Evolutionary conservation across 2,113 vertebrate genomes (phyloP).

Genomic region (Aptenodytes patagonicus): DNA sequence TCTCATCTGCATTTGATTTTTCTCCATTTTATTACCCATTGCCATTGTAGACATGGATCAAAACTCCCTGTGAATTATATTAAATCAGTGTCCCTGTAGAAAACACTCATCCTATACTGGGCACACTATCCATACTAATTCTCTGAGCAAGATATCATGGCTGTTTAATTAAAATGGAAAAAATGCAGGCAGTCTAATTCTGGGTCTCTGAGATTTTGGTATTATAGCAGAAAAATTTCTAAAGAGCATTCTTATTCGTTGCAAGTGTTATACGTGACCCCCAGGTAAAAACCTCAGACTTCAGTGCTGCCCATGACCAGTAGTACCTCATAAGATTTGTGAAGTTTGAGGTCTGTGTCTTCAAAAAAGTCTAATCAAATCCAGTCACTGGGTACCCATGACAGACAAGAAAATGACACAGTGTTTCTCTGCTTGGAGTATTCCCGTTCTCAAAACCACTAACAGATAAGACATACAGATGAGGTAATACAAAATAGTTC

Average conservation of each 20-base stretch:
- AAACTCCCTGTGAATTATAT: background rate
- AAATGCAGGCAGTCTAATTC: background rate
- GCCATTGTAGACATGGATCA: background rate
- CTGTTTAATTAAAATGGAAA: slow-evolving; percentile 9
- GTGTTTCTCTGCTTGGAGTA: background rate
- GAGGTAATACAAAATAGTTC: background rate
- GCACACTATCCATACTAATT: background rate
- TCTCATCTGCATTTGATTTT: slow-evolving; percentile 38
- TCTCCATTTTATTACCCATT: slow-evolving; percentile 5
- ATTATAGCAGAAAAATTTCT: background rate
- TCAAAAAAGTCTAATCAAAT: background rate
- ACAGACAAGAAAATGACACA: background rate
- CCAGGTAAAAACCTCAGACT: background rate
- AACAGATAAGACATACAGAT: background rate
- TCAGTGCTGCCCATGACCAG: background rate
- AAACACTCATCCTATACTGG: background rate
- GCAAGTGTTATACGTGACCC: background rate
- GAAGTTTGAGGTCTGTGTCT: background rate
- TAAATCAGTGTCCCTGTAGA: background rate
- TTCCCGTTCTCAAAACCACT: background rate
- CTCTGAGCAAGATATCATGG: background rate
- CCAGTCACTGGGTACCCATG: background rate
- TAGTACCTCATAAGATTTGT: background rate
- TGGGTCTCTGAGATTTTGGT: background rate
- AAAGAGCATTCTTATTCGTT: background rate